These are phyloP conservation scores for Drosophila mojavensis DNA, from an alignment of 1,140 invertebrate genomes.

Conservation along the genomic window DNA sequence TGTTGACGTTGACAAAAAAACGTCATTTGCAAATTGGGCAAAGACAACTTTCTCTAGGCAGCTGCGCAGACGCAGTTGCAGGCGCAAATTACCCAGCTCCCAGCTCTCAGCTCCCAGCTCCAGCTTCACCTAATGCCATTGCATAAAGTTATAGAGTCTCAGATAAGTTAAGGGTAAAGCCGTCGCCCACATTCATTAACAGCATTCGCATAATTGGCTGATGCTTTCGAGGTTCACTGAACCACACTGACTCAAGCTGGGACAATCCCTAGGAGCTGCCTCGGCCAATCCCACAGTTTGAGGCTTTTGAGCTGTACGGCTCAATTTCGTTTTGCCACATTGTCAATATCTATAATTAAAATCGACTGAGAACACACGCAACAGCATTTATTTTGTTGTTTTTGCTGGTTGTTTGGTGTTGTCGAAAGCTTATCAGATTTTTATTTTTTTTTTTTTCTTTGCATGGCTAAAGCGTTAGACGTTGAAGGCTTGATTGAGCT, in stretches of 20 bases:
- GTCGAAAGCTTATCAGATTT: slow-evolving; percentile 56
- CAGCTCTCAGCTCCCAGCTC: slow-evolving; percentile 10
- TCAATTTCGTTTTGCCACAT: slow-evolving; percentile 69
- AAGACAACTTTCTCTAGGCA: slow-evolving; percentile 81
- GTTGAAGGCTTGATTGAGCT: slow-evolving; percentile 80
- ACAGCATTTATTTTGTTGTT: slow-evolving; percentile 15
- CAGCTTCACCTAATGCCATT: slow-evolving; percentile 47
- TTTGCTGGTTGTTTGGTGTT: slow-evolving; percentile 27
- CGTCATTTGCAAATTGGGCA: slow-evolving; percentile 83
- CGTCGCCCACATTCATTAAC: slow-evolving; percentile 80
- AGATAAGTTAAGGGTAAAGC: slow-evolving; percentile 68
- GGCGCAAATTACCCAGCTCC: slow-evolving; percentile 47
- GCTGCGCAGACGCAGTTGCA: slow-evolving; percentile 54
- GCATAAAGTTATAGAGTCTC: slow-evolving; percentile 71
- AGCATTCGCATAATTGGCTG: slow-evolving; percentile 77
- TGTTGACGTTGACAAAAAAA: slow-evolving; percentile 81
- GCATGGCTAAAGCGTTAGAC: slow-evolving; percentile 58
- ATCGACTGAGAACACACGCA: slow-evolving; percentile 77
- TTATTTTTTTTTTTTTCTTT: background rate
- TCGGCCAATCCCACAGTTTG: slow-evolving; percentile 17
- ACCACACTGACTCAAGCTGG: slow-evolving; percentile 21
- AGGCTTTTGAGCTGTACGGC: slow-evolving; percentile 51
- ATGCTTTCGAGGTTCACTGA: slow-evolving; percentile 60
- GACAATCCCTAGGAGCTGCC: slow-evolving; percentile 57
- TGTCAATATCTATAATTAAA: slow-evolving; percentile 79